Conservation (phyloP, 2,888 invertebrate species). For the Tanypteryx hageni region DNA sequence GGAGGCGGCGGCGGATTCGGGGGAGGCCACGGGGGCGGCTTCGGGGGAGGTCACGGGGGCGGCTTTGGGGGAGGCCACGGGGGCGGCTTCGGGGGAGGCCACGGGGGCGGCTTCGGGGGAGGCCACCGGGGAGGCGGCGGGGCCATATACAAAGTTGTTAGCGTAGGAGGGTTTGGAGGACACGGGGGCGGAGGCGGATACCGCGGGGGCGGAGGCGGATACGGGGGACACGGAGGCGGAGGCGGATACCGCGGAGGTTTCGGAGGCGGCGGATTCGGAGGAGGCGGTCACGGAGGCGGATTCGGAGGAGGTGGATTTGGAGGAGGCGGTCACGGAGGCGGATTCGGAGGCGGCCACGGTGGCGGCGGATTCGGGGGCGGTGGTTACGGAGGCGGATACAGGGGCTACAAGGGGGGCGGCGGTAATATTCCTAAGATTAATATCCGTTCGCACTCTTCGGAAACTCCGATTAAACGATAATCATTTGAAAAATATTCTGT, state of each 20-base stretch:
- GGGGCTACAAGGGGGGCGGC: background rate
- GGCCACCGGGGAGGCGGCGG: background rate
- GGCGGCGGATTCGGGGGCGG: slow-evolving; percentile 14
- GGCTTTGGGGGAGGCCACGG: background rate
- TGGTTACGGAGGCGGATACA: background rate
- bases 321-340: background rate
- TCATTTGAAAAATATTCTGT: background rate
- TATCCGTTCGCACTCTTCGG: background rate
- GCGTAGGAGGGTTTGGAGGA: background rate
- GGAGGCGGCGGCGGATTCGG: background rate
- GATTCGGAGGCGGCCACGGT: background rate
- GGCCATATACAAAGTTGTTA: background rate
- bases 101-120: background rate
- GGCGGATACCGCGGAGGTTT: background rate
- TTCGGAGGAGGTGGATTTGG: background rate
- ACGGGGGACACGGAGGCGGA: background rate
- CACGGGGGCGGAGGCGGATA: background rate
- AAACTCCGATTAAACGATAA: background rate
- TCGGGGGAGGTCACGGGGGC: background rate
- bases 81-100: background rate
- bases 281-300: background rate
- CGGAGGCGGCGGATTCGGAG: background rate
- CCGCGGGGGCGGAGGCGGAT: background rate
- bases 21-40: background rate
- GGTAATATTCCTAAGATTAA: background rate